These are phyloP conservation scores for Silvanus unidentatus DNA, from an alignment of 2,888 invertebrate genomes.

Conservation along the genomic window DNA sequence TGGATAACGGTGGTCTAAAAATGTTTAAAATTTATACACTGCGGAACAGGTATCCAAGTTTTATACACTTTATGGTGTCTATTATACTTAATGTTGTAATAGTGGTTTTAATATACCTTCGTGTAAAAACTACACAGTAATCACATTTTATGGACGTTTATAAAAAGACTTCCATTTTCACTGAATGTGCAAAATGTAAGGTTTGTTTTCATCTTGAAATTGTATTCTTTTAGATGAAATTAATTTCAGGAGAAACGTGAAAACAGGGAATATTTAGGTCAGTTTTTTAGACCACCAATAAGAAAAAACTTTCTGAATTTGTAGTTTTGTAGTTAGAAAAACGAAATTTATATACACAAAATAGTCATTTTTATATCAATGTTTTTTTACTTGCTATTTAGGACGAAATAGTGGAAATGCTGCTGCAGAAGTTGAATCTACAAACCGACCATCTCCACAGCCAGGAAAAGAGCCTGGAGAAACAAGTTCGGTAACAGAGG, in stretches of 20 bases:
- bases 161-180: too few relatives aligned
- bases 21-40: conserved; percentile 9
- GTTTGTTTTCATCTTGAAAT: too few relatives aligned
- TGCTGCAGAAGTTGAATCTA: conserved; percentile 44
- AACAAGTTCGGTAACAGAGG: conserved; percentile 76
- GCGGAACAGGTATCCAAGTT: not conserved
- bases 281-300: conserved; percentile 29
- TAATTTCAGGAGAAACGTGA: conserved; percentile 6
- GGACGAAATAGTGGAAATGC: conserved; percentile 31
- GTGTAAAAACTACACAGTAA: too few relatives aligned
- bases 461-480: conserved; percentile 62
- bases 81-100: too few relatives aligned
- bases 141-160: too few relatives aligned
- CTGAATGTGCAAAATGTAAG: too few relatives aligned
- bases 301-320: conserved; percentile 9
- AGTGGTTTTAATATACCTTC: too few relatives aligned
- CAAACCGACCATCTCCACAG: conserved; percentile 57
- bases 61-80: too few relatives aligned
- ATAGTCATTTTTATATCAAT: too few relatives aligned
- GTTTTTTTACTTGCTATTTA: conserved; percentile 3
- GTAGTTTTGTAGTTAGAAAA: conserved; percentile 8
- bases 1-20: conserved; percentile 27
- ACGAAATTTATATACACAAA: conserved; percentile 3
- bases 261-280: conserved; percentile 10
- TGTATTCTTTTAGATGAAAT: too few relatives aligned